Conservation (phyloP, 2,797 vertebrate genomes). For the Sebastes nivosus region DNA sequence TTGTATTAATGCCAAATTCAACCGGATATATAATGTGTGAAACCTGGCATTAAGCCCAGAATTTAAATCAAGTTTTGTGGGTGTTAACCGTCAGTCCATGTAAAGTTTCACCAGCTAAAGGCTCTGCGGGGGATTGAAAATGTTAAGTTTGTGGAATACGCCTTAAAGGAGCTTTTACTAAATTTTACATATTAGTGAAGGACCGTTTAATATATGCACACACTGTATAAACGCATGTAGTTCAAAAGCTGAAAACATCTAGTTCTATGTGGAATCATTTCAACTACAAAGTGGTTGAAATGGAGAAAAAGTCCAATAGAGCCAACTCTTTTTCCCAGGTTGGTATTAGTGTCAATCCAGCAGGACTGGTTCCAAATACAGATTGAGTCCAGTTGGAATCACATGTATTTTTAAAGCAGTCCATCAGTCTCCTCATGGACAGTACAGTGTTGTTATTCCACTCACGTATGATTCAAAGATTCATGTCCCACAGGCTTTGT, state of each 20-base stretch:
- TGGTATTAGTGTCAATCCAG: constrained; percentile 16
- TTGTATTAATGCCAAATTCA: not conserved
- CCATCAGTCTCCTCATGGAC: constrained; percentile 29
- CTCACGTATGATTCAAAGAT: constrained; percentile 44
- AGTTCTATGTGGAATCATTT: not conserved
- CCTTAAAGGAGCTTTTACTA: not conserved
- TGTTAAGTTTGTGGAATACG: not conserved
- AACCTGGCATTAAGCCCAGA: not conserved
- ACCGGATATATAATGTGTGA: not conserved
- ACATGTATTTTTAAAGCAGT: constrained; percentile 56
- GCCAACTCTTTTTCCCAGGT: constrained; percentile 4
- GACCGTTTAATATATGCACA: constrained; percentile 5
- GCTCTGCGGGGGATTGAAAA: constrained; percentile 8
- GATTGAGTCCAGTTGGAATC: constrained; percentile 40
- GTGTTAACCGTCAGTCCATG: constrained; percentile 1
- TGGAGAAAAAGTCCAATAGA: not conserved
- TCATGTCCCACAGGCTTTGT: constrained; percentile 45
- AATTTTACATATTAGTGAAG: not conserved
- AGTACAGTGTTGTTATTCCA: constrained; percentile 40
- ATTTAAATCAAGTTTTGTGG: constrained; percentile 16
- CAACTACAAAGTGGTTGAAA: not conserved
- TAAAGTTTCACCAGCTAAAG: constrained; percentile 21
- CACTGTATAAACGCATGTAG: not conserved
- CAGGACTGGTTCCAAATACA: constrained; percentile 32
- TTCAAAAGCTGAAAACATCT: not conserved